Evolutionary conservation across 1,140 invertebrate genomes (phyloP), one percentile per base, ranked within the genome.

Genomic region (Sarcophaga peregrina): DNA sequence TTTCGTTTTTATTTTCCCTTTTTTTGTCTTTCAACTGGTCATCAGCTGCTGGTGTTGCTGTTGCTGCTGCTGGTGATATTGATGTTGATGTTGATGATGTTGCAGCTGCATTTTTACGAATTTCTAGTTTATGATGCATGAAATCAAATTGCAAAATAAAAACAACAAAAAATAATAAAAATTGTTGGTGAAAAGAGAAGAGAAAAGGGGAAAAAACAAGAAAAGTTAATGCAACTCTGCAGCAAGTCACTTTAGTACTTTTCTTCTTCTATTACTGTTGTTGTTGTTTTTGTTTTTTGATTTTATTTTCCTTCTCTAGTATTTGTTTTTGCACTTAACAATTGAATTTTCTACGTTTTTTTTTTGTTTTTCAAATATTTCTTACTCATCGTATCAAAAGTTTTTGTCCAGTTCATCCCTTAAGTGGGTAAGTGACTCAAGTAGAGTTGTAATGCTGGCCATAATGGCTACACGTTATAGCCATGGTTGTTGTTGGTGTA

Each of bases 61-160:
- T 37, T 37, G 25, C 54, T 58, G 54, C 54, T 58, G 54, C 13
- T 15, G 54, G 0, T n/a, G 54, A 11, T n/a, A 2, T 15, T 58
- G 11, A 58, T 7, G 6, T 37, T 37, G 25, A 37, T 37, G 25
- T 37, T 37, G 25, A 37, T 37, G 25, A 37, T 37, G 25, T 37
- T 37, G 25, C 54, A n/a, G 54, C 13, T 15, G 54, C 15, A 6
- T 13, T n/a, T n/a, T 7, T 7, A 13, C 15, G n/a, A 58, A 58
- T 58, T 58, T n/a, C n/a, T 58, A 58, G 54, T 58, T 58, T 58
- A 58, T 58, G 54, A 58, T 58, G 54, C 54, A 58, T 58, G 54
- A 58, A 58, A 58, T 15, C 54, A n/a, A 58, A 58, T 58, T 58
- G 54, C 54, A n/a, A 58, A 37, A 58, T n/a, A 58, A 58, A 54